Base-by-base conservation (phyloP, 2,888 invertebrate species). In the Hirtodrosophila duncani region DNA sequence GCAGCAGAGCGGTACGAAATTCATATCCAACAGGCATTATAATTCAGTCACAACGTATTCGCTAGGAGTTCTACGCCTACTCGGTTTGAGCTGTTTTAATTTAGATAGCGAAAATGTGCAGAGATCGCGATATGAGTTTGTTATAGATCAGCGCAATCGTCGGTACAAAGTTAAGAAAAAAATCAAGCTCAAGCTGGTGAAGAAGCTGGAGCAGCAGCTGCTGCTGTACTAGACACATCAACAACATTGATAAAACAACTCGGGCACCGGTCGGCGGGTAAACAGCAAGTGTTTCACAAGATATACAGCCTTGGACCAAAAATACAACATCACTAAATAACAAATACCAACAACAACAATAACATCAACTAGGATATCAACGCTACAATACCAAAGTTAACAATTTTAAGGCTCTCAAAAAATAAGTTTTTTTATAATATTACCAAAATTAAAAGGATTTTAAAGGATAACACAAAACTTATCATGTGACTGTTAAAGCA, bases 51-150 rank as follows among this genome's bases (percentile, higher is more conserved):
- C 84, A 85, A 85, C 85, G 85, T 86, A 85, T 85, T 85, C 85
- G 82, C 65, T 85, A 84, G 83, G 83, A 83, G 86, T 83, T 71
- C 81, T 84, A 51, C 84, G 84, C 70, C 74, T 85, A 78, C 82
- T 85, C 70, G 84, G 82, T 82, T 82, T 82, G 79, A 75, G 83
- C 77, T 82, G 80, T 81, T 82, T 78, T 81, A 81, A 84, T 80
- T 83, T 84, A 71, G 82, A 72, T 81, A 85, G 85, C 82, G 85
- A 87, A 87, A 86, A 87, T 87, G 87, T 87, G 87, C 87, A 87
- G 87, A 87, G 87, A 87, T 87, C 87, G 87, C 83, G 87, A 87
- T 87, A 87, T 87, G 87, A 84, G 81, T 84, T 86, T 79, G 86
- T 83, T 81, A 84, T 86, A 86, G 86, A 86, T 85, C 85, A 85